Conservation (phyloP, 2,797 vertebrate species). For the Poecilia gillii region DNA sequence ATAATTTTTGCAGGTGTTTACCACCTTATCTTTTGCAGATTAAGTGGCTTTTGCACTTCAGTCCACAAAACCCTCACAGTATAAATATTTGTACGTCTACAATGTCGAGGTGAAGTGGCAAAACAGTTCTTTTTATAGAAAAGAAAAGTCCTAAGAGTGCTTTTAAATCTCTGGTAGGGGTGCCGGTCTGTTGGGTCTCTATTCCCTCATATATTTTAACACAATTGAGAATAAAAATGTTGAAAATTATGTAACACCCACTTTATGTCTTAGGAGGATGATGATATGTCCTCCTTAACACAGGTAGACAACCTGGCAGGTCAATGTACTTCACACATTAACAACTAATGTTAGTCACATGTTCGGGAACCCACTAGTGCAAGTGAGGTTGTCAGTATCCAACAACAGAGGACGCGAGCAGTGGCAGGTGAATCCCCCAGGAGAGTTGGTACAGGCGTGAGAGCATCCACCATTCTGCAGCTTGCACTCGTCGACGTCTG, state of each 20-base stretch:
- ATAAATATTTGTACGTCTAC: not conserved
- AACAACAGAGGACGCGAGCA: conserved; percentile 78
- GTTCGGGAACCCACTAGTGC: conserved; percentile 74
- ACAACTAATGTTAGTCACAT: not conserved
- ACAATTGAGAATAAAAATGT: not conserved
- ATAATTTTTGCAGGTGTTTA: not conserved
- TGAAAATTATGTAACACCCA: not conserved
- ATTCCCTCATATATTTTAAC: not conserved
- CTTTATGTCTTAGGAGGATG: not conserved
- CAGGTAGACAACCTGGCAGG: not conserved
- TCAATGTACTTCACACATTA: not conserved
- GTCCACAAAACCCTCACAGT: not conserved
- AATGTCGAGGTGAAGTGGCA: not conserved
- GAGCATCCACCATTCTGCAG: conserved; percentile 82
- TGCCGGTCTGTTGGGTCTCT: not conserved
- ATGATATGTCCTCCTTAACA: not conserved
- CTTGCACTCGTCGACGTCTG: conserved; percentile 85
- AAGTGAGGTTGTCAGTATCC: conserved; percentile 70
- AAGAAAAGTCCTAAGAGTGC: not conserved
- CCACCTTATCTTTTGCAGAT: not conserved
- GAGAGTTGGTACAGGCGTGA: conserved; percentile 79
- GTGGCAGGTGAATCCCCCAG: conserved; percentile 76
- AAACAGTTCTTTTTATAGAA: not conserved
- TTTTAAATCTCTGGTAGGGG: not conserved
- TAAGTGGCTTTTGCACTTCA: not conserved